These are phyloP conservation scores for Tipula lateralis DNA, from an alignment of 2,888 invertebrate species.

Conservation along the genomic window DNA sequence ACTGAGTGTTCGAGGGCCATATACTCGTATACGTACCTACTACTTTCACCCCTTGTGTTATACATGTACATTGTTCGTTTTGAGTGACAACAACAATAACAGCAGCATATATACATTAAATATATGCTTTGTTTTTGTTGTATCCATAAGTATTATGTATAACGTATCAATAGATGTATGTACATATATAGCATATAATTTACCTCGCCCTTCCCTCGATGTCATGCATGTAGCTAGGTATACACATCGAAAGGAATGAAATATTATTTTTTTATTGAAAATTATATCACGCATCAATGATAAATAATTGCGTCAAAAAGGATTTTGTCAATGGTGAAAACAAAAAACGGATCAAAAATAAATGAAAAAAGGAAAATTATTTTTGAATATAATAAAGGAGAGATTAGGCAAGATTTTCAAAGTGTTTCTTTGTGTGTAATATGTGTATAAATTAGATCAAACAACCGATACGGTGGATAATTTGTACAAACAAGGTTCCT, in stretches of 20 bases:
- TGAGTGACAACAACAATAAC: neutral
- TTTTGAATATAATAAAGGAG: neutral
- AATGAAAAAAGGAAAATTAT: conserved; percentile 15
- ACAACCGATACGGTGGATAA: neutral
- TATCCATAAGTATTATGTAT: too few relatives aligned
- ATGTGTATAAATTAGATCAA: neutral
- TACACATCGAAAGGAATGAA: neutral
- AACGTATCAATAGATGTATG: neutral
- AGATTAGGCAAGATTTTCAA: neutral
- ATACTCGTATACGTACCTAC: too few relatives aligned
- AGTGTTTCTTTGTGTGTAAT: neutral
- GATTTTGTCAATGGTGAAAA: neutral
- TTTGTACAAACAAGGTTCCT: neutral
- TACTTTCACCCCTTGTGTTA: neutral
- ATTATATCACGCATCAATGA: conserved; percentile 37
- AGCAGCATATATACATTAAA: neutral
- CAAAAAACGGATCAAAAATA: conserved; percentile 16
- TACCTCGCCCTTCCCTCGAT: neutral
- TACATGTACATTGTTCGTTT: neutral
- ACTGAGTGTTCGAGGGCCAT: neutral
- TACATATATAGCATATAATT: neutral
- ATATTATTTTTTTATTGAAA: conserved; percentile 28
- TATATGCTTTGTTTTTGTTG: neutral
- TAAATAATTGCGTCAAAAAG: conserved; percentile 37
- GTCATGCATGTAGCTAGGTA: too few relatives aligned